phyloP scores from a whole-genome alignment of 2,797 vertebrate genomes.

The Mycteria americana region DNA sequence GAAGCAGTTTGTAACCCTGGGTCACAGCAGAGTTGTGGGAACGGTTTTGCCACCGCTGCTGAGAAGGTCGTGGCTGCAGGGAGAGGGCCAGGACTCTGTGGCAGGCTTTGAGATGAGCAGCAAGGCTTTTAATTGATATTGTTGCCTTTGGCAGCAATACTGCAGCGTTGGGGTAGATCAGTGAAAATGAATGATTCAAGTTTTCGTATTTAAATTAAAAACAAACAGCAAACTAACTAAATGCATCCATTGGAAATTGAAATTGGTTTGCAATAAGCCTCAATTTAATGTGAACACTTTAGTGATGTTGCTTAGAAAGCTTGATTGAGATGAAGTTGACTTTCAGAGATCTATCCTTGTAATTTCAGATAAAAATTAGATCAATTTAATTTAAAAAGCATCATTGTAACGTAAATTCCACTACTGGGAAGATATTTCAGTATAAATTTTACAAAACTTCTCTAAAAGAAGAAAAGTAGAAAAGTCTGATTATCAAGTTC shows the following conservation, averaged over 20 bases:
- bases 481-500: not conserved
- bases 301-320: not conserved
- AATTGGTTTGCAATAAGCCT: not conserved
- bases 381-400: conserved; percentile 26
- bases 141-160: not conserved
- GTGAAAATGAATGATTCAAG: not conserved
- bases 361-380: conserved; percentile 30
- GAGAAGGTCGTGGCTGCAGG: not conserved
- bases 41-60: not conserved
- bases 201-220: not conserved
- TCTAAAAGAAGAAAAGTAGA: not conserved
- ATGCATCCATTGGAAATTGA: not conserved
- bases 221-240: not conserved
- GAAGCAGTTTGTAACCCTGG: not conserved
- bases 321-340: not conserved
- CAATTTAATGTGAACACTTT: not conserved
- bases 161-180: not conserved
- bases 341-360: not conserved
- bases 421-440: not conserved
- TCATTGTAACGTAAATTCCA: not conserved
- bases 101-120: not conserved
- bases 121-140: not conserved
- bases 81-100: not conserved
- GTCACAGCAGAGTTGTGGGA: not conserved
- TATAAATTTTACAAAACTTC: not conserved